Base-by-base conservation (phyloP, 2,888 invertebrate species). In the Drosophila fungiperda region DNA sequence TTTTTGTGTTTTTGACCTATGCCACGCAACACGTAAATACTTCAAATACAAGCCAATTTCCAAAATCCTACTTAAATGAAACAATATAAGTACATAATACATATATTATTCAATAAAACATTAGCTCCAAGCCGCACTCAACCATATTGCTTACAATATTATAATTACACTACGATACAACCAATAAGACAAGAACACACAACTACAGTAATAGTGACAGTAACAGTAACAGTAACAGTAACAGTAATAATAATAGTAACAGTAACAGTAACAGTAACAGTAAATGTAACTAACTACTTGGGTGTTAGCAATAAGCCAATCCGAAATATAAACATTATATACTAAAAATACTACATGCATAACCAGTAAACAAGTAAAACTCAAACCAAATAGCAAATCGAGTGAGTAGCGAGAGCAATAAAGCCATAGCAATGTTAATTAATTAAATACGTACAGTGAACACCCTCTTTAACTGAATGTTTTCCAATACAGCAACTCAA, bases 81-180 rank as follows among this genome's bases (percentile, higher is more conserved):
- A 50, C 68, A 72, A 76, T 71, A 73, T 61, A 68, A 55, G 40
- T 53, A 70, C 35, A 61, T 71, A 75, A 75, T 55, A 65, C 57
- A 68, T 26, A 59, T 80, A 84, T 88, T 87, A 90, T 89, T 87
- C 78, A 85, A 90, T 88, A 73, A 89, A 80, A 83, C 76, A 87
- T 90, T 90, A 86, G 86, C 86, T 86, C 87, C 90, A 86, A 86
- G 86, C 86, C 84, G 81, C 84, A 84, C 68, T 83, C 54, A 71
- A 74, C 68, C 80, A 89, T 76, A 89, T 71, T 79, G 86, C 88
- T 84, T 89, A 88, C 72, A 79, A 74, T 78, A 80, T 73, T 83
- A 68, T 76, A 67, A 74, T 54, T 68, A 68, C 65, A 73, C 63
- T 65, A 68, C 61, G 29, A 72, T 50, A 62, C 38, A 70, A 64